phyloP scores from a whole-genome alignment of 2,113 vertebrate genomes.

The Bubalus kerabau region DNA sequence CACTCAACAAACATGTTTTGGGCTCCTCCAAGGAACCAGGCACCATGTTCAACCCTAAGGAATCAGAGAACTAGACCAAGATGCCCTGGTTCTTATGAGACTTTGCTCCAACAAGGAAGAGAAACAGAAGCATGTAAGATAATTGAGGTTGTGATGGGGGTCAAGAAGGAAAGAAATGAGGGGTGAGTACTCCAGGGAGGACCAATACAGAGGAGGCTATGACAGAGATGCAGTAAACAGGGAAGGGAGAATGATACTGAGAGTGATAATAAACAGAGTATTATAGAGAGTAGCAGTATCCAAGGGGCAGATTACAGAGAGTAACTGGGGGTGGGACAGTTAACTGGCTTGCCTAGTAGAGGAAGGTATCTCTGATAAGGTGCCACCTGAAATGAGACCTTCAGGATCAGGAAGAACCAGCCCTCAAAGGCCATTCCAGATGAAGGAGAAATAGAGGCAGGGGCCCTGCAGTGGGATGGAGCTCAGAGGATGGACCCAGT shows the following conservation, averaged over 20 bases:
- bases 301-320: too few species aligned
- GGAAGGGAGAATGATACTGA: too few species aligned
- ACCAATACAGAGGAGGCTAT: accelerated
- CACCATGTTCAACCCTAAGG: neutral
- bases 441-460: neutral
- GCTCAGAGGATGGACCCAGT: accelerated
- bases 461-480: neutral
- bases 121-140: neutral
- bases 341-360: neutral
- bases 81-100: neutral
- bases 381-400: neutral
- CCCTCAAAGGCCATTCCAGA: neutral
- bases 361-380: neutral
- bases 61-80: neutral
- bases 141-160: too few species aligned
- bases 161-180: neutral
- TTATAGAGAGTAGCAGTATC: neutral
- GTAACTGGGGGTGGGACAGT: neutral
- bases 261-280: neutral
- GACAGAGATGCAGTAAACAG: neutral
- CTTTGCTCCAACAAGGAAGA: neutral
- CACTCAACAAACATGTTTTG: neutral
- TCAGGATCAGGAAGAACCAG: neutral
- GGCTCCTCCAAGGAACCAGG: neutral
- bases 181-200: accelerated